Evolutionary conservation across 2,888 invertebrate species (phyloP).

Genomic region (Lucinisca nassula): DNA sequence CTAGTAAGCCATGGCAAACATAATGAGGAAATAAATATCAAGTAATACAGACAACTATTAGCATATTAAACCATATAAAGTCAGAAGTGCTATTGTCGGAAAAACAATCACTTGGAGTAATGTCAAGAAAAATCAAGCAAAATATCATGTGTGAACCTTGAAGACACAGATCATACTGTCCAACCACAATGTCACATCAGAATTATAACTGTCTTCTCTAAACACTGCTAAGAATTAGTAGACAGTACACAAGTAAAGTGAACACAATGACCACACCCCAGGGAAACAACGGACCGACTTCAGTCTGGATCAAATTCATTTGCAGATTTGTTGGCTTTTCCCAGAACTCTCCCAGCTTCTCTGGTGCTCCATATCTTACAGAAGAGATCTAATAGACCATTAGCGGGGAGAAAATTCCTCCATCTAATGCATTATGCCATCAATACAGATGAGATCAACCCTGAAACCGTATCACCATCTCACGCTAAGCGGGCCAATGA

Average conservation of each 20-base stretch:
- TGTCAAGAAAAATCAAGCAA: too few species aligned
- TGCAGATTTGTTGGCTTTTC: too few species aligned
- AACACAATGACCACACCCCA: too few species aligned
- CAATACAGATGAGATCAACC: constrained; percentile 4
- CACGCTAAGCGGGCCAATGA: constrained; percentile 9
- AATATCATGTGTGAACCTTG: too few species aligned
- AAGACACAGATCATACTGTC: too few species aligned
- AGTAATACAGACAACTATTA: constrained; percentile 5
- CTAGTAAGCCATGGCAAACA: not conserved
- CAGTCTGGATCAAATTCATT: too few species aligned
- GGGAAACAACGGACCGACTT: too few species aligned
- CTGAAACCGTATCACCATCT: constrained; percentile 3
- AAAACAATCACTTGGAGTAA: not conserved
- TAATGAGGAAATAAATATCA: not conserved
- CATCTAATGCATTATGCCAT: constrained; percentile 17
- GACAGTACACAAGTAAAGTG: too few species aligned
- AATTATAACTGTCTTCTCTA: too few species aligned
- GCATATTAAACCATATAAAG: constrained; percentile 1
- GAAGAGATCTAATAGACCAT: not conserved
- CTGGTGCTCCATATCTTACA: not conserved
- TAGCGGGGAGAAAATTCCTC: not conserved
- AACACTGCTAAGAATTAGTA: too few species aligned
- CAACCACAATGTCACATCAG: too few species aligned
- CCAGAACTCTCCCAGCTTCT: too few species aligned
- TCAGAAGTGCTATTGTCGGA: not conserved